Percentiles rank a stretch among this genome's conserved stretches.
phyloP scores from a whole-genome alignment of 2,113 vertebrate genomes.

The Trogon melanurus region DNA sequence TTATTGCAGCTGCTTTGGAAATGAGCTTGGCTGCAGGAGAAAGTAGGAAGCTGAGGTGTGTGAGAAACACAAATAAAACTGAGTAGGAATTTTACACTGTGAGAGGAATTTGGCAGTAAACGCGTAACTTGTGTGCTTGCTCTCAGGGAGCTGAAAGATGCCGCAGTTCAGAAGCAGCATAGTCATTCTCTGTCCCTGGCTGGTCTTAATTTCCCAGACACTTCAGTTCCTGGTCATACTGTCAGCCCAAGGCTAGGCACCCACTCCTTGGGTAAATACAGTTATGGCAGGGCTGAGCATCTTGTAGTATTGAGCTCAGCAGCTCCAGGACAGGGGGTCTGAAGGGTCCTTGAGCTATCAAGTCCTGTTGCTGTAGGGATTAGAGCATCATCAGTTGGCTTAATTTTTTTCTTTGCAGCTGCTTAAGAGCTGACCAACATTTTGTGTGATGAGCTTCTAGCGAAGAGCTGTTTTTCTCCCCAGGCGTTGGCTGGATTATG shows the following conservation, averaged over 20 bases:
- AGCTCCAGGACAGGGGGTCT: not conserved
- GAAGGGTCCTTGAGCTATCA: not conserved
- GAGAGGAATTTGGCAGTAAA: not conserved
- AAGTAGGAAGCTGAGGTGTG: not conserved
- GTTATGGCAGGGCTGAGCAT: not conserved
- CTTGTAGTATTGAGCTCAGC: not conserved
- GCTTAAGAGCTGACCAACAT: not conserved
- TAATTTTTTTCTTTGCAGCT: not conserved
- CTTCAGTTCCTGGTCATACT: not conserved
- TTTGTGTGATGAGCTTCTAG: not conserved
- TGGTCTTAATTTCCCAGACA: not conserved
- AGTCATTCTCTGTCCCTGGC: not conserved
- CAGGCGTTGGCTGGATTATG: not conserved
- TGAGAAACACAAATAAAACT: not conserved
- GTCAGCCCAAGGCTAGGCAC: not conserved
- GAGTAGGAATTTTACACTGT: not conserved
- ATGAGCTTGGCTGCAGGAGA: not conserved
- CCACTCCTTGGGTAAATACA: not conserved
- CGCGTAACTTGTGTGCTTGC: not conserved
- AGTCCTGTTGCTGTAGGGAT: not conserved
- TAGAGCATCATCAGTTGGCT: not conserved
- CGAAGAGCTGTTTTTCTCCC: not conserved
- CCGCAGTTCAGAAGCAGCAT: not conserved
- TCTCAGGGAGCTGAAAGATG: not conserved
- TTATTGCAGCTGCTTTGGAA: slow-evolving; percentile 30